A percentile compares a stretch with the other conserved stretches of the same genome.
Evolutionary conservation across 1,140 invertebrate species (phyloP).

Genomic region (Oncopeltus fasciatus): DNA sequence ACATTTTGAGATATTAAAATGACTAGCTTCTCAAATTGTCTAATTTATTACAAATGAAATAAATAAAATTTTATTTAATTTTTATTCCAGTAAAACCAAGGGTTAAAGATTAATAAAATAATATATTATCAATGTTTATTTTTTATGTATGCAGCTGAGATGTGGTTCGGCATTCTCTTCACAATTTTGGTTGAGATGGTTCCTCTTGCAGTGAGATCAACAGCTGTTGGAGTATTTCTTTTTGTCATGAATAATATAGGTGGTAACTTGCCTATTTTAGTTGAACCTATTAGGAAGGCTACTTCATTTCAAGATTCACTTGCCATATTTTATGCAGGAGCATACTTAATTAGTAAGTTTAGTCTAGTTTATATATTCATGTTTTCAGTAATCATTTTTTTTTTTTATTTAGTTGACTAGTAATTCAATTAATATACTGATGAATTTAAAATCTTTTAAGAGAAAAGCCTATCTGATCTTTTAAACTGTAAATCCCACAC

Average conservation of each 20-base stretch:
- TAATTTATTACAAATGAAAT: too few species aligned
- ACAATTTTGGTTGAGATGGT: constrained; percentile 78
- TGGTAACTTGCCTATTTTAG: constrained; percentile 77
- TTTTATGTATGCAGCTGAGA: constrained; percentile 67
- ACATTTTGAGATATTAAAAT: too few species aligned
- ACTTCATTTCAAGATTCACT: constrained; percentile 69
- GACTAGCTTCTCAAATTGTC: too few species aligned
- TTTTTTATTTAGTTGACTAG: too few species aligned
- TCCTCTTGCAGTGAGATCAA: constrained; percentile 60
- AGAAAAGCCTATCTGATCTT: too few species aligned
- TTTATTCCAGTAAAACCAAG: neutral
- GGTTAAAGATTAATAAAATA: neutral
- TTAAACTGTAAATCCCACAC: too few species aligned
- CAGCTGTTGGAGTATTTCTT: constrained; percentile 68
- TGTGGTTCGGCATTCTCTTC: constrained; percentile 86
- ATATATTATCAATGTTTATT: too few species aligned
- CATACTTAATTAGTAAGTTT: constrained; percentile 67
- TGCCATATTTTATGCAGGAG: constrained; percentile 74
- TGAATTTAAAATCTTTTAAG: too few species aligned
- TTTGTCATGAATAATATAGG: constrained; percentile 87
- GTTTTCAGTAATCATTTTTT: too few species aligned
- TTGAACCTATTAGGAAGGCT: constrained; percentile 63
- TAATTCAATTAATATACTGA: too few species aligned
- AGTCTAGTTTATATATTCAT: too few species aligned
- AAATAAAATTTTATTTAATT: neutral